A percentile compares a stretch with the other conserved stretches of the same genome.
Conservation (phyloP, 2,113 vertebrate species). For the Channa argus region DNA sequence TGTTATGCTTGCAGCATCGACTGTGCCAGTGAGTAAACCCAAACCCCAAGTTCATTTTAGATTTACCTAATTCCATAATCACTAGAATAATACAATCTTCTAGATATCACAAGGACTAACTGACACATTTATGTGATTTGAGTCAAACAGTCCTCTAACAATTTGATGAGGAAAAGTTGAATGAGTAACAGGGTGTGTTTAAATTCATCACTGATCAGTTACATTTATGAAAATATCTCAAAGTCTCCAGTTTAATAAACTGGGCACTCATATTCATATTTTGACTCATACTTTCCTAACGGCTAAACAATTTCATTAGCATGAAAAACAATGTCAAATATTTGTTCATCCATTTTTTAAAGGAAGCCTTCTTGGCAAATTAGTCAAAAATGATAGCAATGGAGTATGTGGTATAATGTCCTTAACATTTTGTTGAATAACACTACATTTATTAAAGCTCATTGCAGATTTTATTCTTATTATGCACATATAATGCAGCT, state of each 20-base stretch:
- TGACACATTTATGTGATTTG: background rate
- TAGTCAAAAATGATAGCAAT: conserved; percentile 17
- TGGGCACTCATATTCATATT: too few relatives aligned
- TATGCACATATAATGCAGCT: too few relatives aligned
- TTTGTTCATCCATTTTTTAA: conserved; percentile 1
- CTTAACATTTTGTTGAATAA: conserved; percentile 4
- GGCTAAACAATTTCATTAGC: conserved; percentile 16
- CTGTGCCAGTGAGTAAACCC: background rate
- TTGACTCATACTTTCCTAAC: background rate
- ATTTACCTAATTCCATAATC: conserved; percentile 10
- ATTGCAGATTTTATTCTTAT: background rate
- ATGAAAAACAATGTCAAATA: conserved; percentile 7
- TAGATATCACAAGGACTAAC: background rate
- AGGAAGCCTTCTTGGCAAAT: conserved; percentile 14
- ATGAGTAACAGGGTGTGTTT: background rate
- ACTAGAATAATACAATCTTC: background rate
- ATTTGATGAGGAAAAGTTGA: background rate
- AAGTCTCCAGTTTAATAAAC: background rate
- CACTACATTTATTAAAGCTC: conserved; percentile 11
- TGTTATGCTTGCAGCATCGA: background rate
- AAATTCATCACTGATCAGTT: too few relatives aligned
- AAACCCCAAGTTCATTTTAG: conserved; percentile 2
- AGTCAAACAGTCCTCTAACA: background rate
- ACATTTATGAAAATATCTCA: background rate
- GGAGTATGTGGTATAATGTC: conserved; percentile 28